Conservation (phyloP, 1,140 invertebrate genomes). For the Centruroides vittatus region DNA sequence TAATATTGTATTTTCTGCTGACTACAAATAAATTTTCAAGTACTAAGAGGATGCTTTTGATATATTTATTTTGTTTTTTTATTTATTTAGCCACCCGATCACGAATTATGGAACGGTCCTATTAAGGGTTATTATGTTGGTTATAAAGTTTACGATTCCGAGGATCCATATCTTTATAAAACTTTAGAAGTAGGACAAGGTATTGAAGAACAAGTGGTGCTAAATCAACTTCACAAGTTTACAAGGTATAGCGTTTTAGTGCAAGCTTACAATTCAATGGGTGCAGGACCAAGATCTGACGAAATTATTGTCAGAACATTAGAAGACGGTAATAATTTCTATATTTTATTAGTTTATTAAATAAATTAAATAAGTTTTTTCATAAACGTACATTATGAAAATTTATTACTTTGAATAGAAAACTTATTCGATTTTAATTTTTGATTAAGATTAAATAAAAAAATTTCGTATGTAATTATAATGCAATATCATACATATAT, state of each 20-base stretch:
- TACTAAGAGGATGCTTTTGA: too few relatives aligned
- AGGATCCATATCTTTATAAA: constrained; percentile 61
- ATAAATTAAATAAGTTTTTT: too few relatives aligned
- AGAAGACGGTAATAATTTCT: constrained; percentile 16
- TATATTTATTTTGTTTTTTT: background rate
- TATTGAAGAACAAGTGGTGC: constrained; percentile 29
- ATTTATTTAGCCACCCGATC: constrained; percentile 45
- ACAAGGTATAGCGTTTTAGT: constrained; percentile 35
- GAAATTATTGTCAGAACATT: constrained; percentile 25
- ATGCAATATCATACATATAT: too few relatives aligned
- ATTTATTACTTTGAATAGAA: too few relatives aligned
- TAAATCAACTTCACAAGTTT: constrained; percentile 17
- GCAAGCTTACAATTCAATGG: constrained; percentile 34
- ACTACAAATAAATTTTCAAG: too few relatives aligned
- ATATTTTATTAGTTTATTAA: constrained; percentile 4
- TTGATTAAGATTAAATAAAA: too few relatives aligned
- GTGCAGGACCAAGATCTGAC: constrained; percentile 30
- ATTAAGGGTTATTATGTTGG: constrained; percentile 53
- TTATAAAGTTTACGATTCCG: constrained; percentile 29
- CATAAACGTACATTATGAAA: too few relatives aligned
- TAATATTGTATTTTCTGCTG: too few relatives aligned
- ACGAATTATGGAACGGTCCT: constrained; percentile 64
- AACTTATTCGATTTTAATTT: too few relatives aligned
- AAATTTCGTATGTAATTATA: too few relatives aligned
- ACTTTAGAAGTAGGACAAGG: constrained; percentile 67